Evolutionary conservation across 2,797 vertebrate genomes (phyloP).

Genomic region (Cuculus canorus): DNA sequence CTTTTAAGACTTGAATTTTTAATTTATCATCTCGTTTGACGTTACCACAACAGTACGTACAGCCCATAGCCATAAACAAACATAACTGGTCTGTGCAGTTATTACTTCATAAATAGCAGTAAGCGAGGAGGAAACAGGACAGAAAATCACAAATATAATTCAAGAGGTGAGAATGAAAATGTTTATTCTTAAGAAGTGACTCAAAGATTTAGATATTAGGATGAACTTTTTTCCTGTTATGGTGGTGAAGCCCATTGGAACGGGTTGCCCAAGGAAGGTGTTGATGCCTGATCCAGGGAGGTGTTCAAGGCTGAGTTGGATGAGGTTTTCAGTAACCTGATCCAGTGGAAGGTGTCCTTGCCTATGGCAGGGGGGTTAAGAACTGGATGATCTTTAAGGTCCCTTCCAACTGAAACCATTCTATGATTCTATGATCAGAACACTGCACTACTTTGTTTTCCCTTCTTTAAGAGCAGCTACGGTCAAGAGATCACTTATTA

Average conservation of each 20-base stretch:
- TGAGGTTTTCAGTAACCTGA: no score
- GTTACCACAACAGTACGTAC: not conserved
- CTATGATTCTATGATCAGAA: not conserved
- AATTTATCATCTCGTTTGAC: not conserved
- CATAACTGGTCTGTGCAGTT: fast-evolving
- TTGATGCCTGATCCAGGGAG: no score
- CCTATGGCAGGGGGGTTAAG: no score
- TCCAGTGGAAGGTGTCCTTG: no score
- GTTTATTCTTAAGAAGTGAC: not conserved
- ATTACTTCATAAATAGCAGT: not conserved
- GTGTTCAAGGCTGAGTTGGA: no score
- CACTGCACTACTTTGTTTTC: not conserved
- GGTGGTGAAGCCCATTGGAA: no score
- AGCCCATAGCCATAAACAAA: not conserved
- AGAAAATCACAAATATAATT: not conserved
- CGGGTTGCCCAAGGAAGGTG: no score
- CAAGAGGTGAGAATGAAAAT: not conserved
- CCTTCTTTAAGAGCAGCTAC: not conserved
- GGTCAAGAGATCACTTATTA: fast-evolving
- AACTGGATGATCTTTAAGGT: no score
- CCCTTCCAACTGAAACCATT: no score
- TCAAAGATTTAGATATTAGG: not conserved
- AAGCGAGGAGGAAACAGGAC: not conserved
- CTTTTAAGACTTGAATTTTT: not conserved
- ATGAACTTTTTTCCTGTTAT: no score